Conservation (phyloP, 1,140 invertebrate species). For the Dufourea novaeangliae region DNA sequence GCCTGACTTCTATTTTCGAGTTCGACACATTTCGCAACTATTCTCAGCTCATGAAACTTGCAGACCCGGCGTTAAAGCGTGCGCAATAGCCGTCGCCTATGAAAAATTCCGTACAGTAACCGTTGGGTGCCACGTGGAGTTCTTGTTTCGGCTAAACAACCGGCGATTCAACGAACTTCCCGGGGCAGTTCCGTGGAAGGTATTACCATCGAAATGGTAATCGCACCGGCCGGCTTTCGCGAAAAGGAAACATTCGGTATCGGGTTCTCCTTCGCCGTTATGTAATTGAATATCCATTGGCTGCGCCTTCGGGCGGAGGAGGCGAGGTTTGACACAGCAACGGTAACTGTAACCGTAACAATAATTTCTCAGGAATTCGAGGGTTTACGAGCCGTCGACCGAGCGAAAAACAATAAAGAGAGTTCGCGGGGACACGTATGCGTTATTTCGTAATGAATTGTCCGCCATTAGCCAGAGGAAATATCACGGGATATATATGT, state of each 20-base stretch:
- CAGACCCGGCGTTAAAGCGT: background rate
- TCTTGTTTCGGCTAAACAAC: background rate
- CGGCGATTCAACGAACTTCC: background rate
- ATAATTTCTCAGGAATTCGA: constrained; percentile 37
- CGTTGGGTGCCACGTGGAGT: too few relatives aligned
- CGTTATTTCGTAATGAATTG: constrained; percentile 38
- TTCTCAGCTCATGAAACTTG: background rate
- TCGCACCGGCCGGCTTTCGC: background rate
- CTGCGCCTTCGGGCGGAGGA: background rate
- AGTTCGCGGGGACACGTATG: constrained; percentile 31
- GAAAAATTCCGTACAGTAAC: background rate
- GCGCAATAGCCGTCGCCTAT: too few relatives aligned
- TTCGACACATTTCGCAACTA: background rate
- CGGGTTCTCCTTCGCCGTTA: background rate
- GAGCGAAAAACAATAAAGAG: constrained; percentile 43
- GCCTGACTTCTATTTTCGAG: too few relatives aligned
- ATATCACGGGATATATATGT: background rate
- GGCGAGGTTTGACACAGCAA: constrained; percentile 22
- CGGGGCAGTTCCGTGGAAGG: background rate
- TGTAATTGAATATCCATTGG: constrained; percentile 31
- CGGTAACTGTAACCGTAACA: constrained; percentile 36
- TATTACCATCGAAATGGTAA: background rate
- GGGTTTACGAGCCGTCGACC: constrained; percentile 36
- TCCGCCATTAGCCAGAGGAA: constrained; percentile 13
- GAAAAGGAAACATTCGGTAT: background rate